Base-by-base conservation (phyloP, 2,113 vertebrate genomes). In the Aldabrachelys gigantea region DNA sequence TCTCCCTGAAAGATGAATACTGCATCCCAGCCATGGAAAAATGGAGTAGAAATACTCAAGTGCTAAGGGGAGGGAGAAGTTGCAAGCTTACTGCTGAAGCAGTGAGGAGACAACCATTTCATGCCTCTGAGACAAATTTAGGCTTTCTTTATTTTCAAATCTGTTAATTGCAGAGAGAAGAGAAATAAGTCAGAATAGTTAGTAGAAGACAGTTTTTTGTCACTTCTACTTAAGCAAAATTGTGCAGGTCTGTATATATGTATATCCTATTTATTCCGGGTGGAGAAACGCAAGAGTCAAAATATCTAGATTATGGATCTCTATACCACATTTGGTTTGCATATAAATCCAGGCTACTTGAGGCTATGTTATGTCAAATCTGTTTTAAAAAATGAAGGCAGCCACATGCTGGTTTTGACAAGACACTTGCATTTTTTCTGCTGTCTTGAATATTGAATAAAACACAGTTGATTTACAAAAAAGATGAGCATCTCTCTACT, bases 11-110 rank as follows among this genome's bases (percentile, higher is more conserved):
- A 81, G 0, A 0, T 2, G 49, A 87, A 72, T 49, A 41, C 84
- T 89, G 76, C 69, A 95, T 54, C 59, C 94, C 80, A 85, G 29
- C 54, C 81, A 41, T 87, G 56, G 80, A 87, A 84, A 89, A 80
- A 47, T 2, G 0, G 10, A 31, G 24, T 29, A 16, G 9, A 4
- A 89, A 41, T 25, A 29, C 31, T 91, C 0, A 1, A 87, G 35
- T 0, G 2, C 17, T 65, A 38, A 3, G 12, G 69, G 38, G 17
- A 41, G 21, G 38, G 69, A 75, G 9, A 24, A 24, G 38, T 24
- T 75, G 69, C 69, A 75, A 75, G 22, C 22, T 41, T 21, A 75
- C 69, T 38, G 38, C 38, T 22, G 69, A 41, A 75, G n/a, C 69
- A 75, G n/a, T 75, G n/a, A 75, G 69, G 38, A 41, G 19, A 22